phyloP scores from a whole-genome alignment of 2,113 vertebrate genomes.

The Balaenoptera acutorostrata region DNA sequence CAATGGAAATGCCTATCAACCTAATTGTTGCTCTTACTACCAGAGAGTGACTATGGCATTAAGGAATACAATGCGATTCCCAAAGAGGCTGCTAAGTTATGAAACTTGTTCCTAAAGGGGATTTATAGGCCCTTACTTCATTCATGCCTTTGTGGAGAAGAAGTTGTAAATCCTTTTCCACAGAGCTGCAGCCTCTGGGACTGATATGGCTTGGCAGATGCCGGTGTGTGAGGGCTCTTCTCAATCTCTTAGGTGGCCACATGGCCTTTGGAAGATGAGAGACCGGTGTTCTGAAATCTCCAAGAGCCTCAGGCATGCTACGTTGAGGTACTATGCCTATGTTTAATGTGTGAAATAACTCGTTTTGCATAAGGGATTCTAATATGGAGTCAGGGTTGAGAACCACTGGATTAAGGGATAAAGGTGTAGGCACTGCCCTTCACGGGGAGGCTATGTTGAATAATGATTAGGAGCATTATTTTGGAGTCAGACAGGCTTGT shows the following conservation, averaged over 20 bases:
- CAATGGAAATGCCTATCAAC: background rate
- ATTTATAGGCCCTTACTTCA: background rate
- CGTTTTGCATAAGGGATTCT: background rate
- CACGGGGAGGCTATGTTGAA: background rate
- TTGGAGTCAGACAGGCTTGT: background rate
- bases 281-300: background rate
- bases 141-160: background rate
- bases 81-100: background rate
- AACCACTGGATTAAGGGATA: background rate
- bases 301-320: background rate
- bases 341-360: background rate
- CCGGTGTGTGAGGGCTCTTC: background rate
- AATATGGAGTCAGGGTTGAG: background rate
- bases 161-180: background rate
- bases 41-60: background rate
- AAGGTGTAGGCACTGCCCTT: background rate
- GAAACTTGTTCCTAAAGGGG: background rate
- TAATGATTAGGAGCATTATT: background rate
- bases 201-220: background rate
- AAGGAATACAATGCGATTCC: background rate
- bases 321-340: background rate
- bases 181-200: background rate
- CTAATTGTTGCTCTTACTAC: background rate
- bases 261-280: background rate
- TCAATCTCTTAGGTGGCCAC: background rate